phyloP scores from a whole-genome alignment of 2,113 vertebrate species.

The Cryptomyrus ogoouensis region DNA sequence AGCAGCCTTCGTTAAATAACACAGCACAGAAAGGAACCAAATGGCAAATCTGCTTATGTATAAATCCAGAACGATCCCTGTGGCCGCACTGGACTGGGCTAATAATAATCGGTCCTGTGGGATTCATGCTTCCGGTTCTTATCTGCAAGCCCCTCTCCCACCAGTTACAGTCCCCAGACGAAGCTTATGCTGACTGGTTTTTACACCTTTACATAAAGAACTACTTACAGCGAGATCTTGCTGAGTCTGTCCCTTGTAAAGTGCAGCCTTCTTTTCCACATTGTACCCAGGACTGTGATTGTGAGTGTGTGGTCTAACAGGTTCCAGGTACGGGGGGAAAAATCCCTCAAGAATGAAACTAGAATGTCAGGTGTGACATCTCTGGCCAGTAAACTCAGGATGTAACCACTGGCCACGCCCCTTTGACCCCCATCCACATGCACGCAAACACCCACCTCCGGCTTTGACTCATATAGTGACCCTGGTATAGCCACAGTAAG shows the following conservation, averaged over 20 bases:
- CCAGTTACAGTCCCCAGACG: neutral
- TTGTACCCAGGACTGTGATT: neutral
- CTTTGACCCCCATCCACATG: neutral
- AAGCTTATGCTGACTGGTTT: neutral
- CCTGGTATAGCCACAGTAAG: neutral
- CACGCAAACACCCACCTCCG: neutral
- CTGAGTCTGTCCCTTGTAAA: neutral
- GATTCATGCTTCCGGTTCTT: neutral
- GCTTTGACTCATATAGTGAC: neutral
- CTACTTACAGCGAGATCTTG: neutral
- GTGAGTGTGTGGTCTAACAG: neutral
- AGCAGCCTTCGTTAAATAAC: neutral
- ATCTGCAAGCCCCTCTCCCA: neutral
- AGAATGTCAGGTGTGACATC: slow-evolving; percentile 9
- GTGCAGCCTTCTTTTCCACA: slow-evolving; percentile 11
- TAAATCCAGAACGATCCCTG: neutral
- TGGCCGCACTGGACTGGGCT: neutral
- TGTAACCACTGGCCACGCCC: neutral
- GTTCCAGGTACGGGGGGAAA: neutral
- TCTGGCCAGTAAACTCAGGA: neutral
- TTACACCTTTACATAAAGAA: neutral
- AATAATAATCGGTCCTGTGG: neutral
- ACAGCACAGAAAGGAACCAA: neutral
- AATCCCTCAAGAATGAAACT: neutral
- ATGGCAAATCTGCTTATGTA: neutral